These are phyloP conservation scores for Tortricodes alternella DNA, from an alignment of 2,888 invertebrate genomes.

Conservation along the genomic window DNA sequence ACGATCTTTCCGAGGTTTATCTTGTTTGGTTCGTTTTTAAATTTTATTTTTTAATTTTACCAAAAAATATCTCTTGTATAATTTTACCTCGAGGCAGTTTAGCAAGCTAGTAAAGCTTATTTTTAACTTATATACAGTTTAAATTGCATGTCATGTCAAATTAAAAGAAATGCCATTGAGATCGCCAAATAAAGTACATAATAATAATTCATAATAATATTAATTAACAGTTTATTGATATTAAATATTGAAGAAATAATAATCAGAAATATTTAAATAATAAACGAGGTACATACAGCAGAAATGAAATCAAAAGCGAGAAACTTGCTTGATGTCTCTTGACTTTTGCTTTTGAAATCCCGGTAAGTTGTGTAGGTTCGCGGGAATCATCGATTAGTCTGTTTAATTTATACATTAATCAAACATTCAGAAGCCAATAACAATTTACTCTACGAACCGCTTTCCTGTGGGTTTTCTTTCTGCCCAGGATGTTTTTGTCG, in stretches of 20 bases:
- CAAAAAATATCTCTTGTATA: background rate
- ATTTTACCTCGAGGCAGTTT: slow-evolving; percentile 16
- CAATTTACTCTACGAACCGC: slow-evolving; percentile 13
- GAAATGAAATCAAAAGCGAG: slow-evolving; percentile 5
- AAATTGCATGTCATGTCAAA: no score
- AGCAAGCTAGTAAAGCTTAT: no score
- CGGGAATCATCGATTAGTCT: slow-evolving; percentile 14
- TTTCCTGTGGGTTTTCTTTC: background rate
- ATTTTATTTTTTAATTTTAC: slow-evolving; percentile 13
- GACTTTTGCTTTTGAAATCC: slow-evolving; percentile 9
- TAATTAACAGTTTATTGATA: no score
- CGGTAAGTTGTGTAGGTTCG: background rate
- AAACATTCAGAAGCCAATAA: slow-evolving; percentile 6
- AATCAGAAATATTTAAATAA: no score
- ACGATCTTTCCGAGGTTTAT: background rate
- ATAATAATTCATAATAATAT: no score
- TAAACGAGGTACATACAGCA: slow-evolving; percentile 5
- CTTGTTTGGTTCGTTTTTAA: background rate
- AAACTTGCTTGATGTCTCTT: background rate
- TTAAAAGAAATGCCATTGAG: no score
- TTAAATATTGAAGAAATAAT: no score
- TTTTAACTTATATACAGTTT: no score
- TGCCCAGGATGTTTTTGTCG: slow-evolving; percentile 6
- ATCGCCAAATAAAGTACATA: no score
- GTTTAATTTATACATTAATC: slow-evolving; percentile 22